These are phyloP conservation scores for Melanargia galathea DNA, from an alignment of 2,888 invertebrate species.

Conservation along the genomic window DNA sequence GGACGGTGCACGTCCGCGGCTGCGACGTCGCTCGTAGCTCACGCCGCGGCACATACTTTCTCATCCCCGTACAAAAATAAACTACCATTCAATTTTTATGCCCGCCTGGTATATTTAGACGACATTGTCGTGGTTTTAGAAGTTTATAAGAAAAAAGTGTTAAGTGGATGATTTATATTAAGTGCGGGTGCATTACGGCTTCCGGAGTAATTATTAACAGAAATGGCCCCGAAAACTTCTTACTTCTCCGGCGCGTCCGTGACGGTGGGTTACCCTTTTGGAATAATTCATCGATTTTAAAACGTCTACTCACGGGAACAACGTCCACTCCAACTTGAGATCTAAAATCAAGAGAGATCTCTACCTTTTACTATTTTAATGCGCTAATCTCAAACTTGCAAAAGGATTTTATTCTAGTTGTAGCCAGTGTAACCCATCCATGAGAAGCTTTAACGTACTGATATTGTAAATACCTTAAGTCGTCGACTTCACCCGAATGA, in stretches of 20 bases:
- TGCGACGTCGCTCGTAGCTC: conserved; percentile 72
- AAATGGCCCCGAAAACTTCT: conserved; percentile 41
- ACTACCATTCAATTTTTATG: conserved; percentile 72
- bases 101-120: conserved; percentile 73
- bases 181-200: conserved; percentile 71
- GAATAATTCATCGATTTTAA: conserved; percentile 60
- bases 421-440: too few relatives aligned
- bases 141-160: conserved; percentile 66
- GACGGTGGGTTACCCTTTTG: conserved; percentile 49
- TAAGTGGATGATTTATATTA: conserved; percentile 81
- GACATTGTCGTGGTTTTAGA: conserved; percentile 67
- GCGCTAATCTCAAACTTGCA: too few relatives aligned
- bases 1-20: conserved; percentile 67
- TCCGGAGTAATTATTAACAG: conserved; percentile 71
- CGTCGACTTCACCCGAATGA: too few relatives aligned
- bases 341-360: not conserved
- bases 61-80: conserved; percentile 77
- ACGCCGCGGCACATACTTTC: conserved; percentile 73
- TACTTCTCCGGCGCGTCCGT: conserved; percentile 53
- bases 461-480: too few relatives aligned
- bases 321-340: not conserved
- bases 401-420: too few relatives aligned
- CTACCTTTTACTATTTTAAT: too few relatives aligned
- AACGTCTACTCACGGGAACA: not conserved
- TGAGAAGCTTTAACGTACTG: too few relatives aligned